A percentile compares a stretch with the other conserved stretches of the same genome.
These are phyloP conservation scores for Pseudococcus jackbeardsleyi DNA, from an alignment of 2,888 invertebrate species.

Conservation along the genomic window DNA sequence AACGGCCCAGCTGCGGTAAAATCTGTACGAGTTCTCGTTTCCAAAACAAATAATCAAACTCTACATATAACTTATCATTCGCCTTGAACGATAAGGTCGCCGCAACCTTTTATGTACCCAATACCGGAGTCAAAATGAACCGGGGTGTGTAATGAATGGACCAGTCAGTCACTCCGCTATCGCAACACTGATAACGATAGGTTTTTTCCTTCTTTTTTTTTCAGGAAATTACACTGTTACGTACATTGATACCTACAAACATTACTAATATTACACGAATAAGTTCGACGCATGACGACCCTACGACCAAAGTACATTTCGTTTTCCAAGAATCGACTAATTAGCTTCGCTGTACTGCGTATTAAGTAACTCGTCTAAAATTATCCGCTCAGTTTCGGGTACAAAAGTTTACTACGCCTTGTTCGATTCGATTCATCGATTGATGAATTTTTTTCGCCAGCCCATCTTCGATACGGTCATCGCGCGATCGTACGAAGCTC, in stretches of 20 bases:
- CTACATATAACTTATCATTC: conserved; percentile 39
- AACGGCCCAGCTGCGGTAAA: not conserved
- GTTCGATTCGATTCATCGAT: not conserved
- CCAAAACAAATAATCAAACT: conserved; percentile 41
- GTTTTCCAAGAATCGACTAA: not conserved
- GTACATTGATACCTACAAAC: not conserved
- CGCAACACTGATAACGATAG: not conserved
- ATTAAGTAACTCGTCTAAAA: not conserved
- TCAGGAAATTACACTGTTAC: not conserved
- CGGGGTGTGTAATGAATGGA: conserved; percentile 35
- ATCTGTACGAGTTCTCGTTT: not conserved
- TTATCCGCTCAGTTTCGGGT: not conserved
- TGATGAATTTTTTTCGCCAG: not conserved
- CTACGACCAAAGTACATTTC: not conserved
- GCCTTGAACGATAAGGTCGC: conserved; percentile 5
- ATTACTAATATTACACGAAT: not conserved
- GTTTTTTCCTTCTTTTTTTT: not conserved
- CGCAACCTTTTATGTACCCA: conserved; percentile 43
- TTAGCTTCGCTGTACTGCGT: not conserved
- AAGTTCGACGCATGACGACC: not conserved
- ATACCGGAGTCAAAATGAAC: not conserved
- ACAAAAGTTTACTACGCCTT: not conserved
- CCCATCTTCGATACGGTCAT: too few relatives aligned
- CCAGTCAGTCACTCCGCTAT: conserved; percentile 42
- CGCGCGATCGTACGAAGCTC: not conserved